Percentiles rank a stretch among this genome's conserved stretches.
Conservation (phyloP, 2,113 vertebrate species). For the Mastomys natalensis region DNA sequence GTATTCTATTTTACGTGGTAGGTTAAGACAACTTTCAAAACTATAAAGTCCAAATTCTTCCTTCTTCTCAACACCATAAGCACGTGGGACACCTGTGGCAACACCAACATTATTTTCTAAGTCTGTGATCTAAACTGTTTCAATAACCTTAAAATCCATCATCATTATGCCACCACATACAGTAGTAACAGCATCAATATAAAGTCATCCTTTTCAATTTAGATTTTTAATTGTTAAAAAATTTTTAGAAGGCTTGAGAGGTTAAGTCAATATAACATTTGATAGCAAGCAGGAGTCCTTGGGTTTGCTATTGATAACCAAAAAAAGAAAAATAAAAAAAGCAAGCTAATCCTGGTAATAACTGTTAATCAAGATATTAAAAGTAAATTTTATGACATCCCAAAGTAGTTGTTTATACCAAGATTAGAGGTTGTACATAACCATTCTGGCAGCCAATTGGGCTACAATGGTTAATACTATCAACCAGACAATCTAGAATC, state of each 20-base stretch:
- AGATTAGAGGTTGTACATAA: not conserved
- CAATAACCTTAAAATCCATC: not conserved
- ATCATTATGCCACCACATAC: not conserved
- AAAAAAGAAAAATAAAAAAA: not conserved
- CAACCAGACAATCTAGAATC: not conserved
- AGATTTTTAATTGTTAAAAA: not conserved
- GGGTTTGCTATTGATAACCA: not conserved
- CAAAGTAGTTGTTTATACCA: not conserved
- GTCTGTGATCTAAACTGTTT: not conserved
- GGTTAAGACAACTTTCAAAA: not conserved
- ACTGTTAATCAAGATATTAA: constrained; percentile 35
- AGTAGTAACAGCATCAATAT: not conserved
- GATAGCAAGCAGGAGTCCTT: not conserved
- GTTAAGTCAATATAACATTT: not conserved
- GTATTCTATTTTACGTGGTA: not conserved
- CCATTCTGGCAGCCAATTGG: not conserved
- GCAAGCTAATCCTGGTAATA: not conserved
- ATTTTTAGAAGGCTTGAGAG: not conserved
- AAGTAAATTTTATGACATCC: not conserved
- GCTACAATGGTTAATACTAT: not conserved
- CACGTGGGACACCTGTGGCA: not conserved
- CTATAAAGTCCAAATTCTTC: not conserved
- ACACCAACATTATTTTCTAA: not conserved
- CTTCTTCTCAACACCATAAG: not conserved
- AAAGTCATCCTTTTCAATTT: constrained; percentile 23